Evolutionary conservation across 2,113 vertebrate genomes (phyloP).

Genomic region (Burhinus bistriatus): DNA sequence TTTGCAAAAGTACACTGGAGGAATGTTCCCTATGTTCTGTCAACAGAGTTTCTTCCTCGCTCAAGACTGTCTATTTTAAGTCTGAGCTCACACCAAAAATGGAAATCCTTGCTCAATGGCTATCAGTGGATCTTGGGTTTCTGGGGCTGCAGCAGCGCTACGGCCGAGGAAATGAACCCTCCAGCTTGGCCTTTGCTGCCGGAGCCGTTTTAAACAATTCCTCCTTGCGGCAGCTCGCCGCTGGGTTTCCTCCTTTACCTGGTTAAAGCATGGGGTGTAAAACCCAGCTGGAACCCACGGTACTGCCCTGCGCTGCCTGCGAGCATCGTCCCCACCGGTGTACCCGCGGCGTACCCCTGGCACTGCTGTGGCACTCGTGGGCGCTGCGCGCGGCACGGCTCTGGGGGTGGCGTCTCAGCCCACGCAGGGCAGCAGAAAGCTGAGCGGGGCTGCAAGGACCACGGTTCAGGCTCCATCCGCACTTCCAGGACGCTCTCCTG

Average conservation of each 20-base stretch:
- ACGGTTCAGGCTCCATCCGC: neutral
- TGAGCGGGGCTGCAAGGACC: neutral
- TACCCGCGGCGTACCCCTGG: fast-evolving
- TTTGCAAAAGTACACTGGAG: slow-evolving; percentile 52
- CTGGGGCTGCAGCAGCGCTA: neutral
- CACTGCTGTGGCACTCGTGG: no score
- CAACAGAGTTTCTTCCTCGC: slow-evolving; percentile 65
- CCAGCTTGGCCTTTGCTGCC: neutral
- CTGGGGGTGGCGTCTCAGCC: neutral
- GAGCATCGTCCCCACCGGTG: fast-evolving
- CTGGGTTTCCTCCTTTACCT: neutral
- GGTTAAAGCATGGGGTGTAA: neutral
- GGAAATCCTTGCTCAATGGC: slow-evolving; percentile 53
- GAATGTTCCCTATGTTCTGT: slow-evolving; percentile 62
- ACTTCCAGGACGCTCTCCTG: neutral
- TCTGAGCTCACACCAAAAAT: slow-evolving; percentile 54
- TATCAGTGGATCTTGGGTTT: slow-evolving; percentile 25
- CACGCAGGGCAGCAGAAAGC: neutral
- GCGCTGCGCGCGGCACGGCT: neutral
- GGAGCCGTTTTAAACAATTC: neutral
- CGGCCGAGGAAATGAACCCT: slow-evolving; percentile 30
- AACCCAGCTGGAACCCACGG: neutral
- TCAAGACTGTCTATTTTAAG: slow-evolving; percentile 68
- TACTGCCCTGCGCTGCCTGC: fast-evolving
- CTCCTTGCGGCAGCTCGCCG: neutral